These are phyloP conservation scores for Drosophila biarmipes DNA, from an alignment of 1,140 invertebrate species.

Conservation along the genomic window DNA sequence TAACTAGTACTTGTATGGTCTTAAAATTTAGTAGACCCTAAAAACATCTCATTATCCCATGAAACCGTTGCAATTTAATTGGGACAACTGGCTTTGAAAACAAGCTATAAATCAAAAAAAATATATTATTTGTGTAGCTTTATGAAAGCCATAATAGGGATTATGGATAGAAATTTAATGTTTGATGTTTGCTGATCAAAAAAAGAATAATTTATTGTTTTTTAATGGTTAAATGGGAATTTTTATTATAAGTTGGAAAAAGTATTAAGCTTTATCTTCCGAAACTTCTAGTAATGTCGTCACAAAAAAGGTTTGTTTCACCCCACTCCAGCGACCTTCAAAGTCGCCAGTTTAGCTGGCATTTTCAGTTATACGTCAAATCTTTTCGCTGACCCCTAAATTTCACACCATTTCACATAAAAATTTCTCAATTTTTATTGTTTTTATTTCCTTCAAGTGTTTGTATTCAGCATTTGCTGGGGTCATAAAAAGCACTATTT, in stretches of 20 bases:
- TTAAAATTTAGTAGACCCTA: too few relatives aligned
- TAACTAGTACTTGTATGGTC: too few relatives aligned
- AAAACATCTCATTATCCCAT: too few relatives aligned
- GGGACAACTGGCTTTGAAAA: too few relatives aligned
- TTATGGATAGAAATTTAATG: too few relatives aligned
- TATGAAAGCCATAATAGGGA: neutral
- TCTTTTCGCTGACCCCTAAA: constrained; percentile 12
- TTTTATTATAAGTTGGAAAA: neutral
- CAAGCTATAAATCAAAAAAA: too few relatives aligned
- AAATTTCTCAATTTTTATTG: constrained; percentile 20
- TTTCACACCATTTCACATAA: constrained; percentile 35
- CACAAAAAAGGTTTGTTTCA: neutral
- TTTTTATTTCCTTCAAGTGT: constrained; percentile 6
- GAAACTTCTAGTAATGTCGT: neutral
- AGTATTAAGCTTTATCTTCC: neutral
- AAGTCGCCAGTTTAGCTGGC: constrained; percentile 3
- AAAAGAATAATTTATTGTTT: too few relatives aligned
- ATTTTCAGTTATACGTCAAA: constrained; percentile 8
- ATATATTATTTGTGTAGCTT: neutral
- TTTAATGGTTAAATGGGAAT: too few relatives aligned
- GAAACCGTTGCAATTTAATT: too few relatives aligned
- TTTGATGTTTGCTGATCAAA: too few relatives aligned
- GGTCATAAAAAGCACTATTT: constrained; percentile 16
- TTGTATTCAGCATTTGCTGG: neutral
- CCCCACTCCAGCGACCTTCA: neutral